phyloP scores from a whole-genome alignment of 1,140 invertebrate species.

The Apis dorsata region DNA sequence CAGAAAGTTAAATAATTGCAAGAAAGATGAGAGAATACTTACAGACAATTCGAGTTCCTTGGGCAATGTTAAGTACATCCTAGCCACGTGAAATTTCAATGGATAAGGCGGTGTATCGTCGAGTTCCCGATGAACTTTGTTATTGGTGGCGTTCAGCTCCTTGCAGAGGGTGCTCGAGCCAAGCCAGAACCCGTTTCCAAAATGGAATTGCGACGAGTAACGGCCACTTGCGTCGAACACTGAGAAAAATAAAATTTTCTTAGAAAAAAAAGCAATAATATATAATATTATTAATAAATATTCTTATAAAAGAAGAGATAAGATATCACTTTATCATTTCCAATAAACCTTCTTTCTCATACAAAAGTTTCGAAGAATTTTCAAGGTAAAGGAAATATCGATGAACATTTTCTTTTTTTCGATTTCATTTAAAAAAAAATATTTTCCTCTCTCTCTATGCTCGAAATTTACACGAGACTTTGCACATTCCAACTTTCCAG shows the following conservation, averaged over 20 bases:
- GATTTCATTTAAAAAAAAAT: no score
- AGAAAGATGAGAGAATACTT: conserved; percentile 67
- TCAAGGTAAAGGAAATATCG: no score
- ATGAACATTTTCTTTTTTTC: no score
- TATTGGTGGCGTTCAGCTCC: conserved; percentile 79
- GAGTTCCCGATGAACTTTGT: conserved; percentile 47
- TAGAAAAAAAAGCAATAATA: background rate
- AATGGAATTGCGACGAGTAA: conserved; percentile 89
- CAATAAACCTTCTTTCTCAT: background rate
- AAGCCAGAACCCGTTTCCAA: conserved; percentile 91
- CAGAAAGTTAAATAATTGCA: background rate
- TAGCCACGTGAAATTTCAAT: conserved; percentile 84
- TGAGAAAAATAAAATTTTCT: conserved; percentile 76
- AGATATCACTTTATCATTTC: background rate
- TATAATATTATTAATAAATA: no score
- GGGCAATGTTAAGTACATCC: conserved; percentile 83
- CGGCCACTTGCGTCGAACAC: conserved; percentile 91
- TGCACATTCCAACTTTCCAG: conserved; percentile 17
- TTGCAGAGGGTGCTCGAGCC: conserved; percentile 85
- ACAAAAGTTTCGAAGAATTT: background rate
- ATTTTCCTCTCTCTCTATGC: no score
- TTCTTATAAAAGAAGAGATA: background rate
- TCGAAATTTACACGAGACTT: background rate
- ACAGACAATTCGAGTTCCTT: conserved; percentile 83
- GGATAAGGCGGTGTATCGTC: conserved; percentile 82